A percentile compares a stretch with the other conserved stretches of the same genome.
phyloP scores from a whole-genome alignment of 2,888 invertebrate genomes.

The Chloromyia formosa region DNA sequence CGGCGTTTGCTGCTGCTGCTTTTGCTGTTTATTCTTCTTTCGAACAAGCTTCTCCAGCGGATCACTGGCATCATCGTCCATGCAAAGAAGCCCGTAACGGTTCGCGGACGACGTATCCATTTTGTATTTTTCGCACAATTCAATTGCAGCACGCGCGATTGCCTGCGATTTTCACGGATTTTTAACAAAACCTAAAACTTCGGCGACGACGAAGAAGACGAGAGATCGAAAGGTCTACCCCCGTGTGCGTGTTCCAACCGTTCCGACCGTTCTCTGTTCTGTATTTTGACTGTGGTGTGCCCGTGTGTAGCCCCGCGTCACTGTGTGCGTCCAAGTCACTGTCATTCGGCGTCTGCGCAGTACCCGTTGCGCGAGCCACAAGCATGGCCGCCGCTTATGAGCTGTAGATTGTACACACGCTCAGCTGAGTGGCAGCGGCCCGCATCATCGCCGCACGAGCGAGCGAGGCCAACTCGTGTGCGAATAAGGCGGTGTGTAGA shows the following conservation, averaged over 20 bases:
- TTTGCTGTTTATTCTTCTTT: slow-evolving; percentile 57
- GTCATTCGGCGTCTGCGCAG: too few relatives aligned
- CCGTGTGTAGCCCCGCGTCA: not conserved
- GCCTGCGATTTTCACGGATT: slow-evolving; percentile 41
- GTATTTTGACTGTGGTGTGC: too few relatives aligned
- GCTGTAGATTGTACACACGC: too few relatives aligned
- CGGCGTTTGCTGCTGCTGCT: slow-evolving; percentile 43
- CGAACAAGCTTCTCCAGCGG: slow-evolving; percentile 63
- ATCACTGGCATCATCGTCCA: slow-evolving; percentile 64
- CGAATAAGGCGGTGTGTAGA: too few relatives aligned
- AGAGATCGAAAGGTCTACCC: slow-evolving; percentile 22
- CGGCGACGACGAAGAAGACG: not conserved
- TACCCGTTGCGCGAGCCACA: too few relatives aligned
- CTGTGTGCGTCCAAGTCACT: not conserved
- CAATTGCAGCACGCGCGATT: slow-evolving; percentile 37
- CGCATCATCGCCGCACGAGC: too few relatives aligned
- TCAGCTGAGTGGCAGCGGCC: too few relatives aligned
- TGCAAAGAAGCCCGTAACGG: slow-evolving; percentile 64
- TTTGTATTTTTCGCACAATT: slow-evolving; percentile 51
- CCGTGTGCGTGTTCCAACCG: slow-evolving; percentile 18
- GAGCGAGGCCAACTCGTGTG: too few relatives aligned
- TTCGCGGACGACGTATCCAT: slow-evolving; percentile 64
- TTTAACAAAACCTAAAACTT: slow-evolving; percentile 6
- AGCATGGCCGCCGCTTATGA: too few relatives aligned
- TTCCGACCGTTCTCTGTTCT: not conserved